These are phyloP conservation scores for Syrrhaptes paradoxus DNA, from an alignment of 2,113 vertebrate species.

Conservation along the genomic window DNA sequence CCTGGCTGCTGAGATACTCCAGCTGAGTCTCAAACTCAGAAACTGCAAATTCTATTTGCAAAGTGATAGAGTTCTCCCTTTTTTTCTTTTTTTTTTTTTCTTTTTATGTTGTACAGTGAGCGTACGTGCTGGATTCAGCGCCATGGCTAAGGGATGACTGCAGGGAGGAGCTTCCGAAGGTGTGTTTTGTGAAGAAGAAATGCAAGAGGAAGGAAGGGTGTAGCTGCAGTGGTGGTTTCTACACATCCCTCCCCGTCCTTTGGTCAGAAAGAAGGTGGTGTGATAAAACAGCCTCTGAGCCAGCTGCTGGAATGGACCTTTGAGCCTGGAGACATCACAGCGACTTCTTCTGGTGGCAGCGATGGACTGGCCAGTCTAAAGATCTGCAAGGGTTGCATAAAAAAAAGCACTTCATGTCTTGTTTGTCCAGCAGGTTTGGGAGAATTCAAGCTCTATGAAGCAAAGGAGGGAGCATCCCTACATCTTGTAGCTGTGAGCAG, in stretches of 20 bases:
- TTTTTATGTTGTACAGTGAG: rapidly evolving
- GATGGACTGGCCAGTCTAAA: rapidly evolving
- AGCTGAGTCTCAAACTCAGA: background rate
- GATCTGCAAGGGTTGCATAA: rapidly evolving
- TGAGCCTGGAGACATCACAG: background rate
- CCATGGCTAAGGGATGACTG: background rate
- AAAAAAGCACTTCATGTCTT: rapidly evolving
- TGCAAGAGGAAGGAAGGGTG: background rate
- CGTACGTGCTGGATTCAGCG: rapidly evolving
- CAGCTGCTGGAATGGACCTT: background rate
- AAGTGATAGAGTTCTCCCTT: background rate
- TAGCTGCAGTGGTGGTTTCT: background rate
- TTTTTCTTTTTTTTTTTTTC: background rate
- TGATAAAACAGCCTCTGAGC: background rate
- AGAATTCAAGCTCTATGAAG: background rate
- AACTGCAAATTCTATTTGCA: no score
- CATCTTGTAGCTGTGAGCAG: rapidly evolving
- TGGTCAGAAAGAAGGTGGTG: background rate
- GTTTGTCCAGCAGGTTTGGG: rapidly evolving
- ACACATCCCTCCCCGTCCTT: background rate
- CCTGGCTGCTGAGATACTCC: background rate
- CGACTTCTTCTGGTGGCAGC: rapidly evolving
- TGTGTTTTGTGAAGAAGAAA: background rate
- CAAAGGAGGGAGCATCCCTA: background rate
- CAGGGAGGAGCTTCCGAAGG: background rate